Evolutionary conservation across 2,113 vertebrate genomes (phyloP).

Genomic region (Sus scrofa): T2T-Sscrofa CM000816.6:5000501-5001000

Average conservation of each 20-base stretch:
- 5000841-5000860: fast-evolving
- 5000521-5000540: too few relatives aligned
- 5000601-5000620: fast-evolving
- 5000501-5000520: background rate
- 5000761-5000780: background rate
- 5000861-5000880: background rate
- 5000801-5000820: fast-evolving
- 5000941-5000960: background rate
- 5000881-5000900: background rate
- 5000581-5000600: fast-evolving
- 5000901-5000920: background rate
- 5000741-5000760: background rate
- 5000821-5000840: background rate
- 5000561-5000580: background rate
- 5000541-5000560: fast-evolving
- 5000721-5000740: fast-evolving
- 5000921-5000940: too few relatives aligned
- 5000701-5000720: background rate
- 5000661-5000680: background rate
- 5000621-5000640: background rate
- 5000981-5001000: background rate
- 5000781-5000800: fast-evolving
- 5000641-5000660: background rate
- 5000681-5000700: background rate
- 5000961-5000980: fast-evolving